phyloP scores from a whole-genome alignment of 2,797 vertebrate species.

The Typhlichthys subterraneus region DNA sequence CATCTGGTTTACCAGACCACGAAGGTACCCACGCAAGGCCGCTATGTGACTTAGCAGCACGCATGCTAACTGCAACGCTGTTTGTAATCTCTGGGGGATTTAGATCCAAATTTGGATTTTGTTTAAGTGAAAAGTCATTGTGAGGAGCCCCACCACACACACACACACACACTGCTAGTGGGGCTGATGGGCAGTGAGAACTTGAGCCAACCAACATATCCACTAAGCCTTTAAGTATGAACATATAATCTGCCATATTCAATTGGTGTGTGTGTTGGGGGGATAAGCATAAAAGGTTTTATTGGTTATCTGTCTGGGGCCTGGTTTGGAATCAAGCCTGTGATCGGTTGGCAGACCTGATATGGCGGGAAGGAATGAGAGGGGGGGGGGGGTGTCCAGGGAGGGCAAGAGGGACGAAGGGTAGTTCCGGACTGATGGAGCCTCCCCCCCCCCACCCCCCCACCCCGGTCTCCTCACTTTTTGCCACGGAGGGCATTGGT shows the following conservation, averaged over 20 bases:
- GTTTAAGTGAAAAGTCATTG: constrained; percentile 75
- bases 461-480: constrained; percentile 25
- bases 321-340: constrained; percentile 58
- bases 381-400: constrained; percentile 29
- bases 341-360: constrained; percentile 57
- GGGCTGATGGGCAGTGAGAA: constrained; percentile 58
- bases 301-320: constrained; percentile 65
- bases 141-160: constrained; percentile 47
- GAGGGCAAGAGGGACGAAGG: constrained; percentile 27
- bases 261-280: constrained; percentile 49
- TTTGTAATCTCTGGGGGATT: constrained; percentile 78
- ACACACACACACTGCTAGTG: background rate
- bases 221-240: constrained; percentile 72
- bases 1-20: too few species aligned
- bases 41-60: constrained; percentile 31
- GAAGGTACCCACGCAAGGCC: too few species aligned
- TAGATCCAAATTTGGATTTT: constrained; percentile 80
- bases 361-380: constrained; percentile 29
- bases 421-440: constrained; percentile 58
- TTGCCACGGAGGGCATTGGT: constrained; percentile 57
- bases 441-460: constrained; percentile 11
- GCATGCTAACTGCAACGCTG: constrained; percentile 67
- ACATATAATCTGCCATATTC: constrained; percentile 74
- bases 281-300: constrained; percentile 71
- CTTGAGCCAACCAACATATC: constrained; percentile 63